phyloP scores from a whole-genome alignment of 2,113 vertebrate genomes.

The Bettongia penicillata region DNA sequence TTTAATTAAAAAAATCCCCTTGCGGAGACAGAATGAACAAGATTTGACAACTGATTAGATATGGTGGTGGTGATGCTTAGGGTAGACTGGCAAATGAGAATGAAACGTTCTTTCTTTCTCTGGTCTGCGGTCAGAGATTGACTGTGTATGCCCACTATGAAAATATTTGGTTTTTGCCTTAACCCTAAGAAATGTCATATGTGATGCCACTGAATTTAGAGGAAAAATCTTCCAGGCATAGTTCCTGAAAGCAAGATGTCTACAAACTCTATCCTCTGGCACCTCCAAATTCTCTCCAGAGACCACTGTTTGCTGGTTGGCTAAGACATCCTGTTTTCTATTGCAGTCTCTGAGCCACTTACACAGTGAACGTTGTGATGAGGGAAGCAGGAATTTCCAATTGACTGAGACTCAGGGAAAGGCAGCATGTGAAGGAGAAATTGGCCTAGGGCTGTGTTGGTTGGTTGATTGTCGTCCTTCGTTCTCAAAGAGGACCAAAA shows the following conservation, averaged over 20 bases:
- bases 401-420: background rate
- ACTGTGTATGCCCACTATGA: background rate
- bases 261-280: background rate
- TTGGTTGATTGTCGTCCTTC: no score
- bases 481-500: no score
- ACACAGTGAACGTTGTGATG: background rate
- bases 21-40: background rate
- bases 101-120: background rate
- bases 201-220: background rate
- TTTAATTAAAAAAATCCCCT: no score
- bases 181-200: background rate
- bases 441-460: background rate
- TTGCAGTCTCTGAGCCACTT: background rate
- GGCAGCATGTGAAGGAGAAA: background rate
- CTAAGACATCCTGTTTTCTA: background rate
- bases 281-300: background rate
- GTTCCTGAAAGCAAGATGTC: background rate
- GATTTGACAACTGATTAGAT: background rate
- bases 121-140: background rate
- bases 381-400: background rate
- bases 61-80: background rate
- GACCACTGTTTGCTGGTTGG: background rate
- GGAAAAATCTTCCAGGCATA: background rate
- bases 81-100: background rate
- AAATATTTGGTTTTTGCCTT: background rate